Conservation (phyloP, 2,113 vertebrate genomes). For the Excalfactoria chinensis region DNA sequence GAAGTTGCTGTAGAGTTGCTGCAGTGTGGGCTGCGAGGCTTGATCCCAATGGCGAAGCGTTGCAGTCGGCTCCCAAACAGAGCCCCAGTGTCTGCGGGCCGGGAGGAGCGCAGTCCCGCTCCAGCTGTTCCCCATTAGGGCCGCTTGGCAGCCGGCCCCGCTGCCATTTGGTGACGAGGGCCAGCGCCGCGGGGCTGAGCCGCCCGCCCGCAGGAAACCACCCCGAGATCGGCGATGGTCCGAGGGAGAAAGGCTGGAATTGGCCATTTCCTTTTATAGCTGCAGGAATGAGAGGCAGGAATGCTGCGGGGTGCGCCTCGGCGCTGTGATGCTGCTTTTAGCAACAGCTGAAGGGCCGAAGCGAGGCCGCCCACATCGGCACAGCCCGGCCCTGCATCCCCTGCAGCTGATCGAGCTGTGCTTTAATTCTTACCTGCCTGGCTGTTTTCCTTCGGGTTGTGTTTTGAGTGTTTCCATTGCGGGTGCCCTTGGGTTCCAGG, state of each 20-base stretch:
- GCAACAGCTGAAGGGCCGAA: constrained; percentile 68
- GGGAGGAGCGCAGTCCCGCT: constrained; percentile 76
- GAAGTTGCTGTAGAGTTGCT: background rate
- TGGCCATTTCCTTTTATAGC: constrained; percentile 80
- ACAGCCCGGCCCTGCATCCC: background rate
- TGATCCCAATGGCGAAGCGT: background rate
- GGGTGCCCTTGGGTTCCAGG: background rate
- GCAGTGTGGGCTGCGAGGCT: fast-evolving
- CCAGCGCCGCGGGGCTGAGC: background rate
- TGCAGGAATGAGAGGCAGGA: constrained; percentile 51
- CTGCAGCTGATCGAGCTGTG: too few relatives aligned
- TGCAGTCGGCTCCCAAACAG: constrained; percentile 57
- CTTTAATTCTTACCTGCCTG: background rate
- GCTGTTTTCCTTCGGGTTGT: background rate
- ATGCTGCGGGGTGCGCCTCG: constrained; percentile 28
- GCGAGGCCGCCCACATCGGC: background rate
- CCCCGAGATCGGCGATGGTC: background rate
- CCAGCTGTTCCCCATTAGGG: constrained; percentile 81
- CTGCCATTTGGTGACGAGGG: constrained; percentile 75
- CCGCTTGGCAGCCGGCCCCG: constrained; percentile 70
- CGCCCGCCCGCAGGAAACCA: constrained; percentile 29
- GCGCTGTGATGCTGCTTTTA: constrained; percentile 36
- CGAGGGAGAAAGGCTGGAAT: constrained; percentile 11
- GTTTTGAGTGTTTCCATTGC: too few relatives aligned
- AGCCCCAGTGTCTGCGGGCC: constrained; percentile 76